Percentiles rank a stretch among this genome's conserved stretches.
Evolutionary conservation across 2,888 invertebrate species (phyloP).

Genomic region (Saturnia japonica): DNA sequence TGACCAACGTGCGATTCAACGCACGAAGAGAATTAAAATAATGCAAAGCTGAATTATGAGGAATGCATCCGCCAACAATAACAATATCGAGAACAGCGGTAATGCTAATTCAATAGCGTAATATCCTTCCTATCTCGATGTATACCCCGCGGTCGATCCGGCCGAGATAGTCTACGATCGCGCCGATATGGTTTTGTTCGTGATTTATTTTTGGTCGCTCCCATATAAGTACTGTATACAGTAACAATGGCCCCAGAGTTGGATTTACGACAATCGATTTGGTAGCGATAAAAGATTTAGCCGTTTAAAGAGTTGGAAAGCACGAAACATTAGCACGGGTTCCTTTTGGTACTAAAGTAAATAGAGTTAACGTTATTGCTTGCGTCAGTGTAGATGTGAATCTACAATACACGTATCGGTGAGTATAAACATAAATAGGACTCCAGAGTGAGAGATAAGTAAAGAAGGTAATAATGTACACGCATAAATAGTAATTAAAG

Average conservation of each 20-base stretch:
- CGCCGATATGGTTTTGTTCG: conserved; percentile 77
- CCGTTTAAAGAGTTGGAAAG: conserved; percentile 44
- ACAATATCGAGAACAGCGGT: conserved; percentile 72
- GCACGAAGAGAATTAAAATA: conserved; percentile 69
- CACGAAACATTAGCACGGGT: conserved; percentile 47
- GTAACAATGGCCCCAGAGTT: conserved; percentile 72
- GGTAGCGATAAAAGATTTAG: conserved; percentile 76
- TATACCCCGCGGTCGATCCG: conserved; percentile 65
- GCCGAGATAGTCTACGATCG: conserved; percentile 71
- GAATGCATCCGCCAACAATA: conserved; percentile 52
- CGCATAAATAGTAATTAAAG: conserved; percentile 60
- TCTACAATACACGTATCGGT: conserved; percentile 34
- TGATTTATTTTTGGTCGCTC: conserved; percentile 78
- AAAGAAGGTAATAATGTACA: conserved; percentile 50
- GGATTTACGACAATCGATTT: conserved; percentile 79
- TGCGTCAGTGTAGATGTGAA: conserved; percentile 31
- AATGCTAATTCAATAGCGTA: conserved; percentile 80
- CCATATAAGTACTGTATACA: conserved; percentile 75
- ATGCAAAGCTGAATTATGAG: conserved; percentile 64
- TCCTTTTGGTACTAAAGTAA: conserved; percentile 38
- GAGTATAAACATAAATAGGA: conserved; percentile 31
- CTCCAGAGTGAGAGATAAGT: conserved; percentile 46
- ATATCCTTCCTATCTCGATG: conserved; percentile 70
- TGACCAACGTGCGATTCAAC: conserved; percentile 44
- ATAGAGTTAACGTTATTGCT: conserved; percentile 37